phyloP scores from a whole-genome alignment of 2,888 invertebrate species.

The Drosophila melanosoma region DNA sequence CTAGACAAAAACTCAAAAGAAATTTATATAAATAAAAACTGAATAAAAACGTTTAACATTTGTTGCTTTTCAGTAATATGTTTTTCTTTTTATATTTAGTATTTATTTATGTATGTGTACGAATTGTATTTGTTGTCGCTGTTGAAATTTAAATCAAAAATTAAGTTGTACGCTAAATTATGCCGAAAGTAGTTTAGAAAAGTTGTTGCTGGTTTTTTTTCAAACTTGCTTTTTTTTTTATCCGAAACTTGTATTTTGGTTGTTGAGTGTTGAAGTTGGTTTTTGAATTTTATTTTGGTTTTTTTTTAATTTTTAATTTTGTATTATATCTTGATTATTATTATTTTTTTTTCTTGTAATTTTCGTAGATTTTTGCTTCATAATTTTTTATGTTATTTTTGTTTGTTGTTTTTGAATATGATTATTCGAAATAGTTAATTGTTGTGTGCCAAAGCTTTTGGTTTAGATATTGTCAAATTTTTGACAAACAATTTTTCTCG shows the following conservation, averaged over 20 bases:
- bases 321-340: slow-evolving; percentile 16
- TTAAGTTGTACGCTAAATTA: slow-evolving; percentile 44
- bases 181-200: slow-evolving; percentile 64
- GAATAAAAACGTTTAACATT: slow-evolving; percentile 8
- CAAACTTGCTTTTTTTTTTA: slow-evolving; percentile 29
- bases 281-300: slow-evolving; percentile 31
- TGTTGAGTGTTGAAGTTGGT: slow-evolving; percentile 48
- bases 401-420: slow-evolving; percentile 15
- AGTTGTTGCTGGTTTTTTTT: slow-evolving; percentile 18
- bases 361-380: slow-evolving; percentile 6
- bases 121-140: slow-evolving; percentile 21
- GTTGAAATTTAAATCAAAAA: slow-evolving; percentile 14
- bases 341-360: slow-evolving; percentile 7
- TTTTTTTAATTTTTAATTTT: slow-evolving; percentile 27
- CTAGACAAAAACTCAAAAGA: slow-evolving; percentile 58
- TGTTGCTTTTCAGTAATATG: slow-evolving; percentile 14
- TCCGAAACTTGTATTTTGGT: slow-evolving; percentile 72
- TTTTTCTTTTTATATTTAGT: slow-evolving; percentile 12
- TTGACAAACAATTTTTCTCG: slow-evolving; percentile 31
- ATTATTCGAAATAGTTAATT: slow-evolving; percentile 51
- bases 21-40: slow-evolving; percentile 12
- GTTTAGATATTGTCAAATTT: slow-evolving; percentile 36
- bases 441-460: slow-evolving; percentile 82
- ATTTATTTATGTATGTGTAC: slow-evolving; percentile 12
- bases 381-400: slow-evolving; percentile 4